Evolutionary conservation across 2,888 invertebrate species (phyloP), one percentile per base, ranked within the genome.

Genomic region (Synergus japonicus): DNA sequence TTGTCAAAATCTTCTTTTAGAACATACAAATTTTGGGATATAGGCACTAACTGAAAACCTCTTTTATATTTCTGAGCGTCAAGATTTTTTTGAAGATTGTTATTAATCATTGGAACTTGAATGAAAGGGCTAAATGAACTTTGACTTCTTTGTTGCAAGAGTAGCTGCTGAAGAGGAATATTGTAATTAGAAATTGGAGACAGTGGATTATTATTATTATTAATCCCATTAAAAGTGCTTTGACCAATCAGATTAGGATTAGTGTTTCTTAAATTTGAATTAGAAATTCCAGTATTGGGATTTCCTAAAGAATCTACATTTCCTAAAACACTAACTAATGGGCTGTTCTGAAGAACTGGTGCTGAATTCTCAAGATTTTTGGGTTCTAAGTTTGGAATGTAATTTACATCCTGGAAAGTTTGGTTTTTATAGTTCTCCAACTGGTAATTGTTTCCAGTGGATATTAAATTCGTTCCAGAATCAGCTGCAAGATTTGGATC

Each of bases 161-260:
- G 41, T 1, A 37, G n/a, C 15, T 65, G 65, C 15, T 65, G 65
- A 65, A 43, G 29, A 46, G 46, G 41, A 65, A 65, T 15, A 65
- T 65, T 37, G 41, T n/a, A 13, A 41, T 65, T 65, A 29, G 65
- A 41, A 60, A 58, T 58, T 76, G 60, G 10, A 60, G 37, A 60
- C 15, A n/a, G 9, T 58, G 18, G 5, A 60, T 60, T 60, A 2
- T 60, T 10, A 0, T 10, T 9, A 60, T 60, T 60, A 22, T 18
- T 60, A 10, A 60, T 4, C 12, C 10, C 2, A 60, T 7, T 60
- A 22, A 12, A 4, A 22, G 10, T 12, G 22, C 9, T 1, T 22
- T 22, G 3, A 18, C 4, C n/a, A 22, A 60, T 60, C 10, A 18
- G 60, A 22, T 2, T 60, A 22, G 12, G 12, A 60, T 60, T 60